Conservation (phyloP, 2,888 invertebrate genomes). For the Drosophila infuscata region DNA sequence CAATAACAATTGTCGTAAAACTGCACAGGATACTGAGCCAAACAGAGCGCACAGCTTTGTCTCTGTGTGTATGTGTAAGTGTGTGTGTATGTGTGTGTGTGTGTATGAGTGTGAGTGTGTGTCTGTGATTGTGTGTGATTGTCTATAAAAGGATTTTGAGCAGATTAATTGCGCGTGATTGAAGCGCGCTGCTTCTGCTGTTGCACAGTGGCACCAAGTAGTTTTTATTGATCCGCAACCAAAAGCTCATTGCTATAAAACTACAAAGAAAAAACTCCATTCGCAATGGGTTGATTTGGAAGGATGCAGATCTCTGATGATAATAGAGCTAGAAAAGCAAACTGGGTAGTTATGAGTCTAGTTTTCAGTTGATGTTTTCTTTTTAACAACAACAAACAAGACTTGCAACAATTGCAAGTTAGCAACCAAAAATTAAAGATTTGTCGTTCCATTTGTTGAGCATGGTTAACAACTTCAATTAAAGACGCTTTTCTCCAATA, state of each 20-base stretch:
- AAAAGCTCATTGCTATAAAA: slow-evolving; percentile 24
- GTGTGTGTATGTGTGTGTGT: background rate
- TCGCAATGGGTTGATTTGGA: background rate
- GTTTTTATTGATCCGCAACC: slow-evolving; percentile 5
- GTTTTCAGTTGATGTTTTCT: background rate
- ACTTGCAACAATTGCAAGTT: too few relatives aligned
- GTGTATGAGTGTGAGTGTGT: slow-evolving; percentile 32
- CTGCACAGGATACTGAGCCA: slow-evolving; percentile 71
- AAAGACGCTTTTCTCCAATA: background rate
- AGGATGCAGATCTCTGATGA: background rate
- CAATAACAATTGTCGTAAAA: slow-evolving; percentile 82
- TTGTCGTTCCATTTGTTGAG: background rate
- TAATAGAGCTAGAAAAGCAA: background rate
- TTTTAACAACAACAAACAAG: background rate
- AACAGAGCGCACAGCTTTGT: slow-evolving; percentile 37
- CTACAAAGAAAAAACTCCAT: background rate
- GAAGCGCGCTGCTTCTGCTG: slow-evolving; percentile 69
- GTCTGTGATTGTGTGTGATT: slow-evolving; percentile 72
- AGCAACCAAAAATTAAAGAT: background rate
- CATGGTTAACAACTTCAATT: background rate
- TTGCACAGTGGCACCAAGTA: slow-evolving; percentile 58
- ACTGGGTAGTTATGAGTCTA: too few relatives aligned
- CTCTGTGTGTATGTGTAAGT: background rate
- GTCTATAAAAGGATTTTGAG: slow-evolving; percentile 82
- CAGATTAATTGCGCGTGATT: slow-evolving; percentile 81